Percentiles rank a stretch among this genome's conserved stretches.
These are phyloP conservation scores for Drosophila rubida DNA, from an alignment of 2,888 invertebrate genomes.

Conservation along the genomic window DNA sequence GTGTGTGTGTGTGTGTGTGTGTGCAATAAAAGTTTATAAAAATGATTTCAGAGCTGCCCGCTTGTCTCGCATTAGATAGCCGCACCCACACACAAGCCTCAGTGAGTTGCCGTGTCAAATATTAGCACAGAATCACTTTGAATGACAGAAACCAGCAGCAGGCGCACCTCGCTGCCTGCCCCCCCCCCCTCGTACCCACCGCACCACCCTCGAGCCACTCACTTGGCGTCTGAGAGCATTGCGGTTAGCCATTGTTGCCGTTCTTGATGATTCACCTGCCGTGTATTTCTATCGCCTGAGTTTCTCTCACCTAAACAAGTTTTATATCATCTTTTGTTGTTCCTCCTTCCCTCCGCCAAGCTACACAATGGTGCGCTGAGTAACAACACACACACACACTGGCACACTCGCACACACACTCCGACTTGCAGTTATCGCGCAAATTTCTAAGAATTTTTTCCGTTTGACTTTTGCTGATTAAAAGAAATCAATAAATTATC, in stretches of 20 bases:
- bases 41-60: constrained; percentile 37
- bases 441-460: constrained; percentile 63
- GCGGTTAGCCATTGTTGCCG: constrained; percentile 23
- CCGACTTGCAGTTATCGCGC: constrained; percentile 50
- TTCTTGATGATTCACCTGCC: constrained; percentile 53
- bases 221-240: constrained; percentile 10
- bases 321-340: constrained; percentile 58
- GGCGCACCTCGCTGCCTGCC: not conserved
- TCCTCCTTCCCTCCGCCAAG: constrained; percentile 28
- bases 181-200: not conserved
- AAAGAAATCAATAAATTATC: constrained; percentile 73
- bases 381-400: constrained; percentile 20
- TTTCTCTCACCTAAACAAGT: constrained; percentile 52
- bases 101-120: constrained; percentile 39
- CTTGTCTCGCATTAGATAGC: constrained; percentile 15
- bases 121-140: constrained; percentile 56
- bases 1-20: too few relatives aligned
- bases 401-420: constrained; percentile 3
- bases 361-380: constrained; percentile 21
- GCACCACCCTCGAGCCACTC: not conserved
- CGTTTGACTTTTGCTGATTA: constrained; percentile 56
- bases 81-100: constrained; percentile 34
- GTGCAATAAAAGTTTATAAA: constrained; percentile 27
- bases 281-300: constrained; percentile 42
- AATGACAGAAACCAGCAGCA: constrained; percentile 33